Evolutionary conservation across 2,888 invertebrate species (phyloP).

Genomic region (Drosophila birchii): DNA sequence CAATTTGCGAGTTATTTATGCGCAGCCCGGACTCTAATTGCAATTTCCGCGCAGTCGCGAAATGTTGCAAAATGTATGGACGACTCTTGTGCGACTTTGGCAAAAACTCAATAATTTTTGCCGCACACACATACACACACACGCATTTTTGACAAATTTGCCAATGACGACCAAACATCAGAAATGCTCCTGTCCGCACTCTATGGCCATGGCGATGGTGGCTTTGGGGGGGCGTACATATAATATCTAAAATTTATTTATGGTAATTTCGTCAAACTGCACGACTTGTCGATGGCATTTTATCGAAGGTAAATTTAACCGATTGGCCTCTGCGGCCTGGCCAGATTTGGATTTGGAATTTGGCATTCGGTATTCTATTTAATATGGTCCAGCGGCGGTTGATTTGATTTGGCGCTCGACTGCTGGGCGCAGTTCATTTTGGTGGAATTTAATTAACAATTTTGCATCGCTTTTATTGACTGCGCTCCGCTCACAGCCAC

Average conservation of each 20-base stretch:
- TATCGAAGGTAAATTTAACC: conserved; percentile 70
- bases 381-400: conserved; percentile 33
- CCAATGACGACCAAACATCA: conserved; percentile 29
- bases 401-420: conserved; percentile 40
- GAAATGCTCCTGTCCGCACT: conserved; percentile 17
- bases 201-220: neutral
- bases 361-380: conserved; percentile 31
- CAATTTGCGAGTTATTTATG: conserved; percentile 67
- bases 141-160: conserved; percentile 36
- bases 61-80: conserved; percentile 68
- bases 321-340: conserved; percentile 51
- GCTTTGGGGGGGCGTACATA: neutral
- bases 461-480: conserved; percentile 59
- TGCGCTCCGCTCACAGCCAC: conserved; percentile 12
- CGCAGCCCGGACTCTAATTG: conserved; percentile 63
- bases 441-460: conserved; percentile 65
- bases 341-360: conserved; percentile 30
- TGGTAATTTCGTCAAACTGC: conserved; percentile 73
- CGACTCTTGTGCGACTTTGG: conserved; percentile 25
- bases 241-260: conserved; percentile 64
- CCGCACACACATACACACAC: conserved; percentile 24
- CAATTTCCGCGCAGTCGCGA: conserved; percentile 74
- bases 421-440: conserved; percentile 30
- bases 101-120: conserved; percentile 66
- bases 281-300: conserved; percentile 45